Conservation (phyloP, 2,113 vertebrate species). For the Forbesichthys papilliferus region DNA sequence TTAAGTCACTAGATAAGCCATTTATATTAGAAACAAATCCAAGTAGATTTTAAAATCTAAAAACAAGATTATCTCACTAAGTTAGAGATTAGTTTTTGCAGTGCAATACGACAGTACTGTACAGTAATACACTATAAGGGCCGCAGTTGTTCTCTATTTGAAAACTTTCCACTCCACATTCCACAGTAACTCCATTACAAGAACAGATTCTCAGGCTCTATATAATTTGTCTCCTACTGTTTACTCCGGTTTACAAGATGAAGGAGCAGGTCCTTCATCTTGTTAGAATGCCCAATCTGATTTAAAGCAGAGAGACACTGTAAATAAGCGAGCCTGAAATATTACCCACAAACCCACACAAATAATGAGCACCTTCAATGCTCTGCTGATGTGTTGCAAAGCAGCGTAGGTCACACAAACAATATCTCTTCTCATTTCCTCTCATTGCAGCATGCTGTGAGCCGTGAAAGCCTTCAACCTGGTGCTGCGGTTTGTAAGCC, state of each 20-base stretch:
- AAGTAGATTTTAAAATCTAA: too few species aligned
- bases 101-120: not conserved
- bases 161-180: not conserved
- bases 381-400: conserved; percentile 36
- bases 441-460: too few species aligned
- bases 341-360: conserved; percentile 65
- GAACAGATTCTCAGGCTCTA: conserved; percentile 31
- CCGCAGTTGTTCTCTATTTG: not conserved
- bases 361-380: not conserved
- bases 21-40: too few species aligned
- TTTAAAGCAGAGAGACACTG: conserved; percentile 62
- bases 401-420: conserved; percentile 38
- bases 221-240: conserved; percentile 67
- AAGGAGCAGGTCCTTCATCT: conserved; percentile 58
- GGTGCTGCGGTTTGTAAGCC: conserved; percentile 40
- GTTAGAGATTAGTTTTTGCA: too few species aligned
- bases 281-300: conserved; percentile 54
- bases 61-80: too few species aligned
- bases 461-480: conserved; percentile 43
- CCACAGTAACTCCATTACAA: conserved; percentile 25
- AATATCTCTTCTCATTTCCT: conserved; percentile 30
- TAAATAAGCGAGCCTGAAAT: conserved; percentile 65
- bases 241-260: conserved; percentile 50
- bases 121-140: not conserved
- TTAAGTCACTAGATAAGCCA: too few species aligned